Evolutionary conservation across 2,888 invertebrate species (phyloP).

Genomic region (Acrobasis suavella): DNA sequence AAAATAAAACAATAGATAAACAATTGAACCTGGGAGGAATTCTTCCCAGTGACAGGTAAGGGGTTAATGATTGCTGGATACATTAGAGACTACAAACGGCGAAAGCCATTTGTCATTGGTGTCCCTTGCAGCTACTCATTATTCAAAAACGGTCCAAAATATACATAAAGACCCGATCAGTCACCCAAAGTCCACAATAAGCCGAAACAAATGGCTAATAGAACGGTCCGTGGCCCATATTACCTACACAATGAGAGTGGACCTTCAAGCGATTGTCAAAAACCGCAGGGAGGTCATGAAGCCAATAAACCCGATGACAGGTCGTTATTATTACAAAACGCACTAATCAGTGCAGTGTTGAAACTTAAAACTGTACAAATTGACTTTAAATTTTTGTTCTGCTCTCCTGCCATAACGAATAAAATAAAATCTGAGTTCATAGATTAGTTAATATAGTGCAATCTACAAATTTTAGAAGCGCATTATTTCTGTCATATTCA

Average conservation of each 20-base stretch:
- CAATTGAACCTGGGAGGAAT: too few species aligned
- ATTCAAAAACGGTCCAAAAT: not conserved
- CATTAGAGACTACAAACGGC: too few species aligned
- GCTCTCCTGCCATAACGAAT: not conserved
- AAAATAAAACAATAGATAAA: too few species aligned
- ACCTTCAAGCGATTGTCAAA: constrained; percentile 6
- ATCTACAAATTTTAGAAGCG: too few species aligned
- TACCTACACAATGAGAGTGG: constrained; percentile 8
- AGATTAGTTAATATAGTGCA: too few species aligned
- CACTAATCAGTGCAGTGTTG: not conserved
- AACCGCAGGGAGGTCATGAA: not conserved
- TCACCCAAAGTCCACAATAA: not conserved
- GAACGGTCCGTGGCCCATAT: constrained; percentile 1
- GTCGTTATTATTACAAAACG: constrained; percentile 1
- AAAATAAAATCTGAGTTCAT: too few species aligned
- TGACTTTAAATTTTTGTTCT: not conserved
- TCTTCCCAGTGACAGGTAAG: too few species aligned
- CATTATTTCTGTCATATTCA: too few species aligned
- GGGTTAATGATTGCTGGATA: too few species aligned
- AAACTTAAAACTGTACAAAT: not conserved
- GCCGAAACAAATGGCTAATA: not conserved
- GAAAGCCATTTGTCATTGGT: too few species aligned
- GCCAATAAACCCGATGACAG: not conserved
- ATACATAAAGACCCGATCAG: not conserved
- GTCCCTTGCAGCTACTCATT: not conserved